Evolutionary conservation across 2,113 vertebrate genomes (phyloP), one percentile per base, ranked within the genome.

Genomic region (Gallinago media): DNA sequence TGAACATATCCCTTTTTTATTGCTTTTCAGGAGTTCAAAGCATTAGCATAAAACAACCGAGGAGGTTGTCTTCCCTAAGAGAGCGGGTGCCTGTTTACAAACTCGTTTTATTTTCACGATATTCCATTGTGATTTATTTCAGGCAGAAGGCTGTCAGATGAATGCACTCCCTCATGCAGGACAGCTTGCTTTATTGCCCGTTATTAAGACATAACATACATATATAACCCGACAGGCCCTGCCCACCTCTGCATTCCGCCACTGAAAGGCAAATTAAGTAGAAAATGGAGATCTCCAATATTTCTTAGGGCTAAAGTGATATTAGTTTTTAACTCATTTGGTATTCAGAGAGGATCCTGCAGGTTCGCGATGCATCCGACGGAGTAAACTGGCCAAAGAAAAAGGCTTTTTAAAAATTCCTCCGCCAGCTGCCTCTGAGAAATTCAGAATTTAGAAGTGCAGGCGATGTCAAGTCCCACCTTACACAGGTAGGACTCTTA

Each of bases 171-270:
- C 89, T 95, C 54, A 55, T 25, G 52, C 88, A 94, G 90, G 95
- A 93, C 86, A 92, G 94, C 94, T 94, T 83, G 68, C 78, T 92
- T 94, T 92, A 97, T 91, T 96, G 93, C 88, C 82, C 88, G 76
- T 94, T 96, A 95, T 96, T 96, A 95, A 96, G 96, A 95, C 42
- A 40, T 92, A 94, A 93, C 95, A 82, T 79, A 93, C 95, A 82
- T 79, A 85, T 73, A 96, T 15, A 97, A 80, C 63, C 88, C 94
- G 94, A 85, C 89, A 96, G 94, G 94, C 88, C 55, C 89, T 95
- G 97, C 91, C 77, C 93, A 96, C 46, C 21, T 97, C 94, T 63
- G 86, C 79, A 55, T 96, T 94, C 85, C 76, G 31, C 94, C 56
- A 72, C 67, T 85, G 76, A 79, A 82, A 92, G 85, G 92, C 61